A percentile compares a stretch with the other conserved stretches of the same genome.
phyloP scores from a whole-genome alignment of 2,797 vertebrate species.

The Sebastes taczanowskii region DNA sequence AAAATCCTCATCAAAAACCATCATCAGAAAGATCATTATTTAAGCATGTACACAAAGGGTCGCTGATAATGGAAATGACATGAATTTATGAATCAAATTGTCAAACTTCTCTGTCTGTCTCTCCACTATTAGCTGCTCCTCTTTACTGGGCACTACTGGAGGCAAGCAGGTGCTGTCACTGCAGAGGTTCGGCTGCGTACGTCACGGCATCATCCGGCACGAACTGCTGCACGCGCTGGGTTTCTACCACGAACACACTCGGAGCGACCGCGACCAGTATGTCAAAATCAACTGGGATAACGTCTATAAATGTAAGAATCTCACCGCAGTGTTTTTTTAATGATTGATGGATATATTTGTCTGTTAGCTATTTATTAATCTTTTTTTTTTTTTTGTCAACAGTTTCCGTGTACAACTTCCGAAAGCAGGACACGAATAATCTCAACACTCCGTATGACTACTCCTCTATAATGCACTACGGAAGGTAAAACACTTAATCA shows the following conservation, averaged over 20 bases:
- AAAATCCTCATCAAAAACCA: not conserved
- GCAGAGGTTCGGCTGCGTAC: slow-evolving; percentile 75
- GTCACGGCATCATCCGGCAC: slow-evolving; percentile 77
- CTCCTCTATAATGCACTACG: slow-evolving; percentile 86
- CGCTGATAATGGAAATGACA: not conserved
- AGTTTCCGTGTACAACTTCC: slow-evolving; percentile 66
- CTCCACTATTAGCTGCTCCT: slow-evolving; percentile 75
- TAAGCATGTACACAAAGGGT: not conserved
- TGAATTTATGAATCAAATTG: not conserved
- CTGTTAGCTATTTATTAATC: fast-evolving
- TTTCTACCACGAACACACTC: slow-evolving; percentile 83
- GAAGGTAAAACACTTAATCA: slow-evolving; percentile 40
- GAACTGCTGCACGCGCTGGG: slow-evolving; percentile 83
- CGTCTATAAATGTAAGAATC: slow-evolving; percentile 15
- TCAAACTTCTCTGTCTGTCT: not conserved
- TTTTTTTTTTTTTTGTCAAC: not conserved
- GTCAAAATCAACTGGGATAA: slow-evolving; percentile 80
- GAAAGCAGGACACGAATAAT: slow-evolving; percentile 74
- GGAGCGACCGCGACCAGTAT: slow-evolving; percentile 81
- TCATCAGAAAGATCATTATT: slow-evolving; percentile 1
- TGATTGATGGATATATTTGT: not conserved
- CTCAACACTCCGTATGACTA: slow-evolving; percentile 81
- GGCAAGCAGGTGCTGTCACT: slow-evolving; percentile 79
- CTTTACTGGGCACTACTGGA: slow-evolving; percentile 74
- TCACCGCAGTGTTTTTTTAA: fast-evolving